Evolutionary conservation across 2,888 invertebrate genomes (phyloP), one percentile per base, ranked within the genome.

Genomic region (Hecatera dysodea): DNA sequence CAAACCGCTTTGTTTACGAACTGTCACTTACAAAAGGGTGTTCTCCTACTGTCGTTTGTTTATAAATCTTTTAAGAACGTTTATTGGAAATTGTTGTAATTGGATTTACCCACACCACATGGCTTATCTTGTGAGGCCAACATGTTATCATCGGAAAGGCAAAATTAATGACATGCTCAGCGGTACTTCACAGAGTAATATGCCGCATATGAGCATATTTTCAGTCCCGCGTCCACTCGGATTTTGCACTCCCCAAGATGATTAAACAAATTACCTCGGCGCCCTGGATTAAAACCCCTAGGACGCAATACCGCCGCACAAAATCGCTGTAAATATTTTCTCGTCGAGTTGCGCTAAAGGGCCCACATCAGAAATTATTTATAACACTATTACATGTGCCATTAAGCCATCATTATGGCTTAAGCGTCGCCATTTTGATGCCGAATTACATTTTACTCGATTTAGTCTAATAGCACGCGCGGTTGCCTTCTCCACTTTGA

Each of bases 301-400:
- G 66, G 53, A 65, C 67, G 50, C 29, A 56, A 67, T 19, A 62
- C 22, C 65, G 12, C 62, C 24, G 53, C 55, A 72, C 52, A 65
- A 81, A 74, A 81, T 73, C 72, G 59, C 56, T 70, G 67, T 77
- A 67, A 74, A 85, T 78, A 84, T 78, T 74, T 82, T 77, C 80
- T 80, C 48, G 15, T 53, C 53, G 15, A 63, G 76, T 56, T 63
- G 70, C 46, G 44, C 60, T 74, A 52, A 67, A 78, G 70, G 74
- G 63, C 52, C 62, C 65, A 72, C 71, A 75, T 74, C 72, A 81
- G 82, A 88, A 88, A 90, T 91, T 89, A 91, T 91, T 91, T 87
- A 90, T 88, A 87, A 81, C 86, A 90, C 89, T 90, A 90, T 92
- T 90, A 93, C 89, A 92, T 87, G 88, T 87, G 81, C 91, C 90